Base-by-base conservation (phyloP, 2,797 vertebrate genomes). In the Sebastolobus alascanus region DNA sequence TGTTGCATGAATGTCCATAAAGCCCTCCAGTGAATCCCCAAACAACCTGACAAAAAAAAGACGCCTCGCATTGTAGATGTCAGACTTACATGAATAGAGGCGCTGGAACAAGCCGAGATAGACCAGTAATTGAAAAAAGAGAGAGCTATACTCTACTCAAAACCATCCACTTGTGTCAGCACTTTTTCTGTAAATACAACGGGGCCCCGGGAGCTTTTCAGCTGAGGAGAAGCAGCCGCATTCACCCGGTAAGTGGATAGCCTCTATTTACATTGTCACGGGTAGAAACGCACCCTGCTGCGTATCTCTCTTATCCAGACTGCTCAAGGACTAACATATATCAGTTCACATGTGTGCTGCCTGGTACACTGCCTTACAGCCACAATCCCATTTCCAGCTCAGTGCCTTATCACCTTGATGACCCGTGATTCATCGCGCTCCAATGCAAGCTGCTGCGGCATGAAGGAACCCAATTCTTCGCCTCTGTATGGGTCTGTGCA, bases 141-240 rank as follows among this genome's bases (percentile, higher is more conserved):
- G 52, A 79, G 77, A 68, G 78, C 84, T 80, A 38, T 73, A 60
- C 72, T 71, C 70, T 50, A 10, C 77, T 89, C 70, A 68, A 52
- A 88, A 79, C 68, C 86, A 68, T 74, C 60, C 75, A 75, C 88
- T 87, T 86, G 87, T 91, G 87, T 91, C 89, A 89, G 88, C 91
- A 75, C 83, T 35, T 38, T 33, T 77, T 11, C 68, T 65, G 64
- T 77, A 65, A 82, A 86, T 74, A 84, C 66, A 79, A 27, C 31
- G 12, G 27, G 4, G 58, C 80, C 43, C 40, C 16, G 13, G 84
- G 68, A 84, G 84, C 79, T 68, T 84, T 90, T 83, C 80, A 79
- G 75, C 79, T 22, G 56, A 80, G 63, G 25, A 80, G 84, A 80
- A 43, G 83, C 68, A 33, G 61, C 35, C 0, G 68, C 69, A 79